Percentiles rank a stretch among this genome's conserved stretches.
Conservation (phyloP, 2,797 vertebrate species). For the Phrynocephalus vlangalii region DNA sequence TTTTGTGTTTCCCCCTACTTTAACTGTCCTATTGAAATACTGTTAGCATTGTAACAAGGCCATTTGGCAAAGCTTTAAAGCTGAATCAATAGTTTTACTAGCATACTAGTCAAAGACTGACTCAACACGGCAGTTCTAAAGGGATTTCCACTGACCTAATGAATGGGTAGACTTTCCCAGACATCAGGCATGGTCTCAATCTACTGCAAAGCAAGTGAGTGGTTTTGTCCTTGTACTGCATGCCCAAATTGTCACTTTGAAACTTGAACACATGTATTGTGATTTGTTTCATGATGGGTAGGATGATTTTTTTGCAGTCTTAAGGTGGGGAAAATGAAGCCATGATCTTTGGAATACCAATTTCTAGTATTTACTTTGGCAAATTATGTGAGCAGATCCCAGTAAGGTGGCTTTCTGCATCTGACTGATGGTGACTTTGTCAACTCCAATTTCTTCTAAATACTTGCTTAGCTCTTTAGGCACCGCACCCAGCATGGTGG, state of each 20-base stretch:
- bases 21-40: conserved; percentile 67
- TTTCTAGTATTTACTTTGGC: too few relatives aligned
- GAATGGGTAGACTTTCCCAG: conserved; percentile 6
- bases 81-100: conserved; percentile 57
- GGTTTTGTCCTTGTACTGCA: not conserved
- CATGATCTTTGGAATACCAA: too few relatives aligned
- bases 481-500: too few relatives aligned
- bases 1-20: conserved; percentile 60
- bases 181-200: not conserved
- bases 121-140: conserved; percentile 33
- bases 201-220: not conserved
- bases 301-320: not conserved
- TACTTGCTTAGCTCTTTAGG: too few relatives aligned
- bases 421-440: too few relatives aligned
- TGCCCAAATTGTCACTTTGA: not conserved
- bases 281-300: not conserved
- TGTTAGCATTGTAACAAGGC: conserved; percentile 42
- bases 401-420: too few relatives aligned
- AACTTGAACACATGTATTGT: not conserved
- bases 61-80: conserved; percentile 55
- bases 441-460: too few relatives aligned
- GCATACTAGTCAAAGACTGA: conserved; percentile 33
- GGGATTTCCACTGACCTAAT: conserved; percentile 3
- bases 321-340: not conserved
- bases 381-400: too few relatives aligned